A percentile compares a stretch with the other conserved stretches of the same genome.
phyloP scores from a whole-genome alignment of 2,113 vertebrate genomes.

The Canis aureus region DNA sequence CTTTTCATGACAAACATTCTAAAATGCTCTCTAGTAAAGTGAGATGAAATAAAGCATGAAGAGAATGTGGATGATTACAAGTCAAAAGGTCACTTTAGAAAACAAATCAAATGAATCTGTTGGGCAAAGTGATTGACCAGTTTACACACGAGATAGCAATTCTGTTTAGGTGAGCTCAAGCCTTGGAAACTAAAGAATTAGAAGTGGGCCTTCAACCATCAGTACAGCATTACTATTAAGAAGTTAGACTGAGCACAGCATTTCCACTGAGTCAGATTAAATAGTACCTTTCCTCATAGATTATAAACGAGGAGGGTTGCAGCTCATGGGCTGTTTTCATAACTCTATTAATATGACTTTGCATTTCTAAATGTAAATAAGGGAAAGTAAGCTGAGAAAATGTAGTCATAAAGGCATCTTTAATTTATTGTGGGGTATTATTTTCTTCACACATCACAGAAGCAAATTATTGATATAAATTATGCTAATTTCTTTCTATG shows the following conservation, averaged over 20 bases:
- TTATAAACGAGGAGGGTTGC: background rate
- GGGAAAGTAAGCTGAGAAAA: constrained; percentile 58
- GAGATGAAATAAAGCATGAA: constrained; percentile 85
- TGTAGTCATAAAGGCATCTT: background rate
- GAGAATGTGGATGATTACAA: constrained; percentile 78
- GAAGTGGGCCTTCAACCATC: background rate
- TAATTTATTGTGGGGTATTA: constrained; percentile 54
- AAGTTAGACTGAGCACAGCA: background rate
- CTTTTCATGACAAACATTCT: constrained; percentile 87
- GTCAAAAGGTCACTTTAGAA: constrained; percentile 82
- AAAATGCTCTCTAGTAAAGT: constrained; percentile 82
- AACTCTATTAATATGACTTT: constrained; percentile 53
- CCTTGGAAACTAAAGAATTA: background rate
- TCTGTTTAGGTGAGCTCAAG: background rate
- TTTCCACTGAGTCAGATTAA: background rate
- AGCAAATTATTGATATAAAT: constrained; percentile 72
- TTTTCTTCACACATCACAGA: constrained; percentile 68
- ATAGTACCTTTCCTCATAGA: background rate
- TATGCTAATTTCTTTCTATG: constrained; percentile 58
- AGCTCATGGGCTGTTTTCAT: background rate
- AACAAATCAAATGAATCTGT: constrained; percentile 72
- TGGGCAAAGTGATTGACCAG: constrained; percentile 57
- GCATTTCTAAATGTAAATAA: constrained; percentile 52
- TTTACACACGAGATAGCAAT: constrained; percentile 55
- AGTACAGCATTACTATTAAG: constrained; percentile 5